phyloP scores from a whole-genome alignment of 2,888 invertebrate genomes.

The Ceraclea dissimilis region DNA sequence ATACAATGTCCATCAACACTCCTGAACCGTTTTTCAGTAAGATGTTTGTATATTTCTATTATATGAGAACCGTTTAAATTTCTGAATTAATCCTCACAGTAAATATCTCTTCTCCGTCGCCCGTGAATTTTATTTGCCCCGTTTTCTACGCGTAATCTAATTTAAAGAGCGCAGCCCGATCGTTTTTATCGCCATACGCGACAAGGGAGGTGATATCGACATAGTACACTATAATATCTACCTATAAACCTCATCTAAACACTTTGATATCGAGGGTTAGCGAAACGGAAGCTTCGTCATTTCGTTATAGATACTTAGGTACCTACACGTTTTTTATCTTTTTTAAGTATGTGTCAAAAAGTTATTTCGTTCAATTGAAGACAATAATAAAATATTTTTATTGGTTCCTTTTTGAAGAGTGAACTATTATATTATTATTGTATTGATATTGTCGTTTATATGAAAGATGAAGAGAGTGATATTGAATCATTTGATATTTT shows the following conservation, averaged over 20 bases:
- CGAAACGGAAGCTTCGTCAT: neutral
- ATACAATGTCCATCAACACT: too few relatives aligned
- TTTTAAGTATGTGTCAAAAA: constrained; percentile 1
- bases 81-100: neutral
- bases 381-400: neutral
- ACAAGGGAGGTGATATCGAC: neutral
- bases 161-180: constrained; percentile 24
- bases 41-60: too few relatives aligned
- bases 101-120: constrained; percentile 17
- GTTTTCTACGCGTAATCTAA: constrained; percentile 21
- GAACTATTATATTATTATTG: too few relatives aligned
- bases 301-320: too few relatives aligned
- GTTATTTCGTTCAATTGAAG: neutral
- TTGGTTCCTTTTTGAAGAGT: too few relatives aligned
- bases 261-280: neutral
- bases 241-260: neutral
- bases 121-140: constrained; percentile 21
- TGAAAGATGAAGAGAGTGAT: too few relatives aligned
- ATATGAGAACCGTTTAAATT: neutral
- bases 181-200: constrained; percentile 23
- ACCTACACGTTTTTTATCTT: neutral
- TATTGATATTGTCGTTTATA: too few relatives aligned
- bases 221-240: neutral
- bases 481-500: too few relatives aligned
- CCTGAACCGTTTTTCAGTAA: too few relatives aligned